A percentile compares a stretch with the other conserved stretches of the same genome.
Evolutionary conservation across 92 coral and sea anemone genomes (phyloP).

Genomic region (Galaxea fascicularis): DNA sequence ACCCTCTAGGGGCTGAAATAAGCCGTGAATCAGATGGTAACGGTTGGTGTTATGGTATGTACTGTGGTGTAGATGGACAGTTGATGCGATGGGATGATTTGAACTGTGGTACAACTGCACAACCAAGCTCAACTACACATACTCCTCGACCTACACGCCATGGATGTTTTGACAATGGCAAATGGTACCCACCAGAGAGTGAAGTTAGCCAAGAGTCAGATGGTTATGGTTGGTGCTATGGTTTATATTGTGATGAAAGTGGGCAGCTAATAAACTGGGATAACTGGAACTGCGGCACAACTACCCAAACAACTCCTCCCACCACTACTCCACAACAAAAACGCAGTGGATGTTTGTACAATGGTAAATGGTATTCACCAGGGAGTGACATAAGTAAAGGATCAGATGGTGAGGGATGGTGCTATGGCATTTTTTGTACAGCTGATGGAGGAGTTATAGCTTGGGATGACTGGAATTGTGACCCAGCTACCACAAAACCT

Average conservation of each 20-base stretch:
- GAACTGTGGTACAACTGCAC: conserved; percentile 40
- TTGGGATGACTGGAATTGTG: conserved; percentile 67
- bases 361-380: conserved; percentile 48
- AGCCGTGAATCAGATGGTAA: conserved; percentile 30
- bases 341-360: background rate
- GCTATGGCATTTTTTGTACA: conserved; percentile 61
- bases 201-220: conserved; percentile 47
- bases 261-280: conserved; percentile 57
- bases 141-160: background rate
- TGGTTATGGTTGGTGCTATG: conserved; percentile 73
- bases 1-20: conserved; percentile 30
- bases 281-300: conserved; percentile 43
- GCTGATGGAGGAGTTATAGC: conserved; percentile 13
- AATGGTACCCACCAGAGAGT: conserved; percentile 36
- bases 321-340: background rate
- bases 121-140: background rate
- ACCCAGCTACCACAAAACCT: background rate
- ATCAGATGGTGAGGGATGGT: conserved; percentile 57
- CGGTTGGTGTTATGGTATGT: conserved; percentile 44
- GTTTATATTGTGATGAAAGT: conserved; percentile 52
- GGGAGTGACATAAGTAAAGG: conserved; percentile 45
- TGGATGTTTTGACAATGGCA: conserved; percentile 48
- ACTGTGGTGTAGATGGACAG: conserved; percentile 42
- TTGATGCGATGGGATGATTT: conserved; percentile 61
- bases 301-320: background rate